These are phyloP conservation scores for Diarsia mendica DNA, from an alignment of 2,888 invertebrate genomes.

Conservation along the genomic window DNA sequence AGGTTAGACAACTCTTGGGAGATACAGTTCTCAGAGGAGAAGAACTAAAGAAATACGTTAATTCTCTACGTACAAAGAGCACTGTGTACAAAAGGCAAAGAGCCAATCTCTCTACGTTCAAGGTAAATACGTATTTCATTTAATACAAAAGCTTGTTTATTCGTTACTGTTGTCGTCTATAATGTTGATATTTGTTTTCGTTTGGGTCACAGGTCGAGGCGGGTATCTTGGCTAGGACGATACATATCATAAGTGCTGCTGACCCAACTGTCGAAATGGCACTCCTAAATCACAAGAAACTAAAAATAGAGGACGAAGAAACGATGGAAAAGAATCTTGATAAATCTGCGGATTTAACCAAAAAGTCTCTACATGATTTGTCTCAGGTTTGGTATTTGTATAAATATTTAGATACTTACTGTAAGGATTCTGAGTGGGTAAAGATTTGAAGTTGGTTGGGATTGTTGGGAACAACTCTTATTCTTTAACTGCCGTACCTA, in stretches of 20 bases:
- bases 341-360: slow-evolving; percentile 81
- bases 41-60: slow-evolving; percentile 96
- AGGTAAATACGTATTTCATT: slow-evolving; percentile 78
- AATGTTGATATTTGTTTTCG: slow-evolving; percentile 50
- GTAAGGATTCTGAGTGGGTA: too few species aligned
- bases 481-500: too few species aligned
- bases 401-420: neutral
- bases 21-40: slow-evolving; percentile 94
- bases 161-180: slow-evolving; percentile 45
- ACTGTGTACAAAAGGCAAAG: slow-evolving; percentile 95
- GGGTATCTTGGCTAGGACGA: slow-evolving; percentile 93
- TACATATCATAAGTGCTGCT: slow-evolving; percentile 92
- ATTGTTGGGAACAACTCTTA: neutral
- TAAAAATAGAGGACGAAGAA: slow-evolving; percentile 90
- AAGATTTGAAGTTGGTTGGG: neutral
- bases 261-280: slow-evolving; percentile 89
- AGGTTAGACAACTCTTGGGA: slow-evolving; percentile 90
- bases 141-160: slow-evolving; percentile 54
- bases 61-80: slow-evolving; percentile 94
- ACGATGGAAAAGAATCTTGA: slow-evolving; percentile 86
- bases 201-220: slow-evolving; percentile 91
- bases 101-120: slow-evolving; percentile 93
- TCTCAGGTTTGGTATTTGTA: slow-evolving; percentile 79
- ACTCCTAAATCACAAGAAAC: slow-evolving; percentile 87
- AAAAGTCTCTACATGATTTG: slow-evolving; percentile 86